Evolutionary conservation across 2,888 invertebrate genomes (phyloP).

Genomic region (Notocelia uddmanniana): DNA sequence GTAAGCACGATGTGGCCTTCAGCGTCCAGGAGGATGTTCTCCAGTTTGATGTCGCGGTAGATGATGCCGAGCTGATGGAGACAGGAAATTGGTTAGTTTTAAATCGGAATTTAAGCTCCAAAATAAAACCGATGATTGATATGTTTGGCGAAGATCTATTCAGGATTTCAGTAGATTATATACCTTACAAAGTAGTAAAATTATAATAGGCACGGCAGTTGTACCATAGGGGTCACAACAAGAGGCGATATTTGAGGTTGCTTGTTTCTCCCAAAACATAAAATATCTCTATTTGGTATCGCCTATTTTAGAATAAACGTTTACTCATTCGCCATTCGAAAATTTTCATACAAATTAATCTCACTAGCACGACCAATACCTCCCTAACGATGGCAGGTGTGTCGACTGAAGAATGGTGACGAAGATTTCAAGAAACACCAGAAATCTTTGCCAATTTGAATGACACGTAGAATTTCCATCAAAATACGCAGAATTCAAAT

Average conservation of each 20-base stretch:
- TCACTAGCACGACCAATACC: background rate
- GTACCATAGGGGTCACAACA: no score
- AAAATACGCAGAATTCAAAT: conserved; percentile 19
- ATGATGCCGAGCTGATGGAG: conserved; percentile 95
- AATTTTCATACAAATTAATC: background rate
- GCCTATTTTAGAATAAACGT: no score
- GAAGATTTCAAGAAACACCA: conserved; percentile 4
- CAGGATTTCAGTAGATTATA: no score
- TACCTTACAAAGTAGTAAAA: no score
- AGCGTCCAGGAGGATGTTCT: conserved; percentile 97
- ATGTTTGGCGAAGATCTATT: no score
- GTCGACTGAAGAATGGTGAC: background rate
- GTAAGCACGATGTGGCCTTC: conserved; percentile 98
- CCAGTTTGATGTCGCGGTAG: conserved; percentile 98
- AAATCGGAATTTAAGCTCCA: no score
- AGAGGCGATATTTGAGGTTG: no score
- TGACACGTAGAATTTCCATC: conserved; percentile 12
- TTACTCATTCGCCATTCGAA: no score
- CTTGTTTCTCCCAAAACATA: no score
- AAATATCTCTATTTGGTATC: no score
- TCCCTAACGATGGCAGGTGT: background rate
- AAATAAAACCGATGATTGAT: no score
- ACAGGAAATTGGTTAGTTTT: conserved; percentile 21
- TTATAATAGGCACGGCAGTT: no score
- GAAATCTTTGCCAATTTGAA: conserved; percentile 1